phyloP scores from a whole-genome alignment of 64 coral and sea anemone genomes.

The Pocillopora verrucosa region DNA sequence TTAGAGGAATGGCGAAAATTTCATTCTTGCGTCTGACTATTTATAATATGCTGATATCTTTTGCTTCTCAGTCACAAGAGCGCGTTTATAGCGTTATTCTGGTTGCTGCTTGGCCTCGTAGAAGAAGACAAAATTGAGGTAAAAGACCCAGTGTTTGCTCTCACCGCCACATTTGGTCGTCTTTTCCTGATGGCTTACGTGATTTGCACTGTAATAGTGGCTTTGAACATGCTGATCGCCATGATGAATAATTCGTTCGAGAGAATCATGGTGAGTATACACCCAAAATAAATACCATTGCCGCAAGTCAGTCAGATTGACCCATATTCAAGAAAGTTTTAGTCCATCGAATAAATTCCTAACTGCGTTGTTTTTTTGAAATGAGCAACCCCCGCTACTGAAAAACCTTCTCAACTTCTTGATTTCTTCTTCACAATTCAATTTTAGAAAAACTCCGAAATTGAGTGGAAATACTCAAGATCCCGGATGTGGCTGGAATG shows the following conservation, averaged over 20 bases:
- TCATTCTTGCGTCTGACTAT: background rate
- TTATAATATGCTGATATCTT: background rate
- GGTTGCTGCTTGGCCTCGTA: background rate
- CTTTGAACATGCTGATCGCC: constrained; percentile 58
- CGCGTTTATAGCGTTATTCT: background rate
- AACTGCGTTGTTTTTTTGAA: too few species aligned
- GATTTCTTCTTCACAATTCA: too few species aligned
- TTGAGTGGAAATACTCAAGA: too few species aligned
- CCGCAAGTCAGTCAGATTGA: background rate
- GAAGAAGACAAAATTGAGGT: background rate
- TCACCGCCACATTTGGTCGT: background rate
- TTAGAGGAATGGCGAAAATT: too few species aligned
- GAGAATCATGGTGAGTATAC: constrained; percentile 19
- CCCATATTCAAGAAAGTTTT: background rate
- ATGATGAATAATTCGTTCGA: constrained; percentile 62
- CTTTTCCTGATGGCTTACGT: constrained; percentile 14
- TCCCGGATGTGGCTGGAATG: too few species aligned
- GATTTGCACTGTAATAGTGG: constrained; percentile 43
- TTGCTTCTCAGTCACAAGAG: background rate
- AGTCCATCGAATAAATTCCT: background rate
- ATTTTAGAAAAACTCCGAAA: background rate
- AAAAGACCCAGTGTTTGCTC: background rate
- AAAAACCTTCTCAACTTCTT: too few species aligned
- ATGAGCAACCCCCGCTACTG: too few species aligned
- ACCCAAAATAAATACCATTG: background rate